Base-by-base conservation (phyloP, 2,113 vertebrate species). In the Notothenia rossii region DNA sequence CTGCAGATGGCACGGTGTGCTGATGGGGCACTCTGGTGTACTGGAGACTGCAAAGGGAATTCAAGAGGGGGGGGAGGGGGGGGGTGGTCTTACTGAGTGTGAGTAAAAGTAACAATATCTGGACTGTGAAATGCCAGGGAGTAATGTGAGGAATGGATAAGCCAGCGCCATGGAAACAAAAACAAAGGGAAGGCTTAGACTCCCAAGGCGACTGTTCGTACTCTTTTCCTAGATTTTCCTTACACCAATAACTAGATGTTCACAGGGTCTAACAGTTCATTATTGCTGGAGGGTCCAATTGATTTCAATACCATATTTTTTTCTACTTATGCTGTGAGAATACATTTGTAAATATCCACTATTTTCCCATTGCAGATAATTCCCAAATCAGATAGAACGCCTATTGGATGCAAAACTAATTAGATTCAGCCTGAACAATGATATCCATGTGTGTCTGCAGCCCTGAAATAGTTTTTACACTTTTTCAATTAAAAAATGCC, bases 1-100 rank as follows among this genome's bases (percentile, higher is more conserved):
- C 85, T 87, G 72, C 89, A 92, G 91, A 93, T 90, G 91, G 87
- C 73, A 54, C 29, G 2, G 53, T 8, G 81, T 85, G 87, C 90
- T 90, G 88, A 89, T 82, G 71, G 88, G 81, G 58, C 89, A 84
- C 77, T 77, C 69, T 77, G 77, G 65, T 81, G 50, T 25, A 43
- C 72, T 61, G 67, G 72, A 84, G 86, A 62, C 50, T 71, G 73
- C 46, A 81, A 33, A 50, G 74, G 55, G 73, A 73, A 11, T 17
- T 29, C 22, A 13, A 45, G 36, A 48, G 61, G 46, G 71, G 56
- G 62, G 58, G 48, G 50, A n/a, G n/a, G n/a, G n/a, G 60, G 64
- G 61, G 74, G 60, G 62, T 54, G 48, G 67, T 59, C 66, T 78
- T 45, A 45, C 51, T 67, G 25, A 58, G 36, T 49, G 56, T 71